These are phyloP conservation scores for Apodemus speciosus DNA, from an alignment of 2,113 vertebrate species.

Conservation along the genomic window DNA sequence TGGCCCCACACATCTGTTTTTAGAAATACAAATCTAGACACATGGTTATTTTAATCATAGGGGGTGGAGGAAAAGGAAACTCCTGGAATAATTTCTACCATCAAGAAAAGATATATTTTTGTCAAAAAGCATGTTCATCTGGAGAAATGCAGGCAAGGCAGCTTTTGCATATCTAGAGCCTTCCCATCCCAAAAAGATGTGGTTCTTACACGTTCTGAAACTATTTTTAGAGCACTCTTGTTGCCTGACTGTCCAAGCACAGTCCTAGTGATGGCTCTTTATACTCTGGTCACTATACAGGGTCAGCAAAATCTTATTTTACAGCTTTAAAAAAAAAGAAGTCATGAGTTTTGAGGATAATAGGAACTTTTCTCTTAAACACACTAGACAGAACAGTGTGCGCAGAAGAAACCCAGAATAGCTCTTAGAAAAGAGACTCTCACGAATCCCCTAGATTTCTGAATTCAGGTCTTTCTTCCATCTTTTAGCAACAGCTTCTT, in stretches of 20 bases:
- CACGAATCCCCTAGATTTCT: neutral
- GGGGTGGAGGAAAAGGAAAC: constrained; percentile 34
- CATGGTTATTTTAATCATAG: constrained; percentile 38
- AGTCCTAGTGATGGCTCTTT: neutral
- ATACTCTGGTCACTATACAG: neutral
- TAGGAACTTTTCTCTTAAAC: neutral
- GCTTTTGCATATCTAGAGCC: constrained; percentile 14
- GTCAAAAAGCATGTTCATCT: constrained; percentile 55
- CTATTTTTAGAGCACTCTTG: neutral
- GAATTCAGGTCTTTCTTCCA: neutral
- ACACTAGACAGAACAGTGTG: neutral
- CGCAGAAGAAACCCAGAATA: neutral
- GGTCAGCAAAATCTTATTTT: constrained; percentile 38
- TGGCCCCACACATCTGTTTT: neutral
- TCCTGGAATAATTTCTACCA: constrained; percentile 2
- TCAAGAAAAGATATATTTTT: constrained; percentile 7
- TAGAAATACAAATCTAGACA: constrained; percentile 35
- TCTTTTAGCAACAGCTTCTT: neutral
- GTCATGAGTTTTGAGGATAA: constrained; percentile 10
- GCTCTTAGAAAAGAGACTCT: neutral
- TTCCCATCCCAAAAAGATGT: constrained; percentile 20
- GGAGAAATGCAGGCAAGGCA: constrained; percentile 47
- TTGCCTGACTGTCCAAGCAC: neutral
- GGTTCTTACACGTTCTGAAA: neutral
- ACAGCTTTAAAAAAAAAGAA: constrained; percentile 20